phyloP scores from a whole-genome alignment of 1,140 invertebrate species.

The Hestina assimilis region DNA sequence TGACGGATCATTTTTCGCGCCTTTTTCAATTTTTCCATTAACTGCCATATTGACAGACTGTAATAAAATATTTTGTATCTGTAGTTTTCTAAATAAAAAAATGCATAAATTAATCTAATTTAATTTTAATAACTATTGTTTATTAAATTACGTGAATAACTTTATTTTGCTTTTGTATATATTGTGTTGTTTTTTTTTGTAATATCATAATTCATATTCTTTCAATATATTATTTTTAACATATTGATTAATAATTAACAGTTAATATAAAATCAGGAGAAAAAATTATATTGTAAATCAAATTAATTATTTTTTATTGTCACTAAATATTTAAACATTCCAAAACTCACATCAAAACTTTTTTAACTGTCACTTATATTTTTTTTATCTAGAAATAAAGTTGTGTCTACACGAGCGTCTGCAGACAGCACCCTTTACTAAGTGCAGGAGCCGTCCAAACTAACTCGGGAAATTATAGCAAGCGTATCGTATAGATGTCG shows the following conservation, averaged over 20 bases:
- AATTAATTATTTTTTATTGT: not conserved
- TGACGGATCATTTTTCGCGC: slow-evolving; percentile 26
- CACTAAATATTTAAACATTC: not conserved
- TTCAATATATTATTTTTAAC: too few species aligned
- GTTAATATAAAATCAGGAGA: too few species aligned
- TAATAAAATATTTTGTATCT: not conserved
- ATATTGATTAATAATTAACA: too few species aligned
- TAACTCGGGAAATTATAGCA: slow-evolving; percentile 7
- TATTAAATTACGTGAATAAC: too few species aligned
- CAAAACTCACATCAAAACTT: not conserved
- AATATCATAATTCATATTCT: too few species aligned
- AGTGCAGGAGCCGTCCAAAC: not conserved
- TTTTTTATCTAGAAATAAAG: not conserved
- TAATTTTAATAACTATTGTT: not conserved
- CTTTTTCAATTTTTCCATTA: slow-evolving; percentile 41
- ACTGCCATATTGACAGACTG: slow-evolving; percentile 33
- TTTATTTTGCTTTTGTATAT: too few species aligned
- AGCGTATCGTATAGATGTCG: not conserved
- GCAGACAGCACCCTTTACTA: not conserved
- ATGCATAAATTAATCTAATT: not conserved
- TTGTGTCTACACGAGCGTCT: not conserved
- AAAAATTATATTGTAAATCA: slow-evolving; percentile 36
- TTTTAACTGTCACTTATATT: not conserved
- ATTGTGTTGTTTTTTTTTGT: too few species aligned
- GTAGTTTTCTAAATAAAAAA: not conserved